Percentiles rank a stretch among this genome's conserved stretches.
Evolutionary conservation across 2,888 invertebrate species (phyloP).

Genomic region (Melinaea marsaeus): DNA sequence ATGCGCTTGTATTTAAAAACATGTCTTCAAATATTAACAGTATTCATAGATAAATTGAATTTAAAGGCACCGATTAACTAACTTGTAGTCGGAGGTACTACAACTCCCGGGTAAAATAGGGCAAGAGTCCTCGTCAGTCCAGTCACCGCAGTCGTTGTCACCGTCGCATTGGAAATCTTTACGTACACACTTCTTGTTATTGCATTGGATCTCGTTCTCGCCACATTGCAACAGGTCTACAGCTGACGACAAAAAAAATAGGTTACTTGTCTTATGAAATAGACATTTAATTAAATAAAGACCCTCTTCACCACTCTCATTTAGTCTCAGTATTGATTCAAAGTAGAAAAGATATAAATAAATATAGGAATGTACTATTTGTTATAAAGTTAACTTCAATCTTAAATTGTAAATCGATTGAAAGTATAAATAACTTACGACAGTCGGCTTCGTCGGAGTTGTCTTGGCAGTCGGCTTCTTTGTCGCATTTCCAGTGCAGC

Average conservation of each 20-base stretch:
- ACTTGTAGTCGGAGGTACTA: slow-evolving; percentile 85
- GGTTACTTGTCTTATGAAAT: not conserved
- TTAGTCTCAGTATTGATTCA: too few species aligned
- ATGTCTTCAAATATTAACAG: too few species aligned
- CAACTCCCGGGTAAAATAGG: slow-evolving; percentile 82
- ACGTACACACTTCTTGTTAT: slow-evolving; percentile 84
- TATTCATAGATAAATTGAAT: too few species aligned
- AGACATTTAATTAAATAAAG: too few species aligned
- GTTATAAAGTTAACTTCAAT: not conserved
- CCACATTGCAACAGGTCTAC: slow-evolving; percentile 80
- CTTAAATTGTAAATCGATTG: not conserved
- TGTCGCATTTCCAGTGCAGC: slow-evolving; percentile 85
- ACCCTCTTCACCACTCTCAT: too few species aligned
- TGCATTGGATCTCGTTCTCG: slow-evolving; percentile 86
- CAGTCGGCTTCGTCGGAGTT: slow-evolving; percentile 86
- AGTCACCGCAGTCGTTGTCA: slow-evolving; percentile 92
- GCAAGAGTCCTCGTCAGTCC: slow-evolving; percentile 91
- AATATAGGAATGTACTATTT: not conserved
- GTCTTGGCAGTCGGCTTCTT: slow-evolving; percentile 85
- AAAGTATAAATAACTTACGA: slow-evolving; percentile 64
- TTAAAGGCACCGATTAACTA: slow-evolving; percentile 35
- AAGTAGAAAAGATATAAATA: too few species aligned
- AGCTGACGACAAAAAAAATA: slow-evolving; percentile 40
- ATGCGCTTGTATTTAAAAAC: too few species aligned
- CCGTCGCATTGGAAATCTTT: slow-evolving; percentile 89